Percentiles rank a stretch among this genome's conserved stretches.
Evolutionary conservation across 2,797 vertebrate species (phyloP).

Genomic region (Toxotes lorentzi): DNA sequence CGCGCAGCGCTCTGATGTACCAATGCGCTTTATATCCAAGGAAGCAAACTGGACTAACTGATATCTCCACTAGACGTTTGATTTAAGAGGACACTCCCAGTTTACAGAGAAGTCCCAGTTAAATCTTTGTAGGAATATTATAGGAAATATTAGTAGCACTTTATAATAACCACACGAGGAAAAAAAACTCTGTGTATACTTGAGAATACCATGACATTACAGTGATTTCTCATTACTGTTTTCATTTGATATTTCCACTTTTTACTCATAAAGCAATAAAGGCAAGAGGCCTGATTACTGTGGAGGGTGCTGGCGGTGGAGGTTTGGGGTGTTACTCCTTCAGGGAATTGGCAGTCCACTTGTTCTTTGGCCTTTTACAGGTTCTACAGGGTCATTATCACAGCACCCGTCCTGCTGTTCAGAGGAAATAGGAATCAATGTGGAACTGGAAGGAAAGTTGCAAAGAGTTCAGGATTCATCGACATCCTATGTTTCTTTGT

Average conservation of each 20-base stretch:
- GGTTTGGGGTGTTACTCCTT: conserved; percentile 1
- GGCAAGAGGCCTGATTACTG: conserved; percentile 6
- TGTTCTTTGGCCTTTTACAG: conserved; percentile 9
- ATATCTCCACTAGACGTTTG: neutral
- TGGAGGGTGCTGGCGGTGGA: conserved; percentile 3
- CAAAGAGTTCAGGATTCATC: conserved; percentile 27
- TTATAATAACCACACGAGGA: neutral
- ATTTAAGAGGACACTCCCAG: neutral
- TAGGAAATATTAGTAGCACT: neutral
- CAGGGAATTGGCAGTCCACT: neutral
- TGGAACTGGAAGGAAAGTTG: neutral
- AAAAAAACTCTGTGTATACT: neutral
- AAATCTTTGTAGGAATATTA: neutral
- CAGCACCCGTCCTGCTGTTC: neutral
- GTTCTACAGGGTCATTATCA: conserved; percentile 12
- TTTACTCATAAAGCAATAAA: conserved; percentile 8
- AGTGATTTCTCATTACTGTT: neutral
- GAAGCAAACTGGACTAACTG: neutral
- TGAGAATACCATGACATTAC: neutral
- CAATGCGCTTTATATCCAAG: conserved; percentile 3
- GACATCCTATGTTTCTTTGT: neutral
- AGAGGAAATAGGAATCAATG: conserved; percentile 5
- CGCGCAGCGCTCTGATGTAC: conserved; percentile 15
- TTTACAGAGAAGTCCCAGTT: neutral
- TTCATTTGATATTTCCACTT: conserved; percentile 9